phyloP scores from a whole-genome alignment of 2,113 vertebrate genomes.

The Vicugna pacos region DNA sequence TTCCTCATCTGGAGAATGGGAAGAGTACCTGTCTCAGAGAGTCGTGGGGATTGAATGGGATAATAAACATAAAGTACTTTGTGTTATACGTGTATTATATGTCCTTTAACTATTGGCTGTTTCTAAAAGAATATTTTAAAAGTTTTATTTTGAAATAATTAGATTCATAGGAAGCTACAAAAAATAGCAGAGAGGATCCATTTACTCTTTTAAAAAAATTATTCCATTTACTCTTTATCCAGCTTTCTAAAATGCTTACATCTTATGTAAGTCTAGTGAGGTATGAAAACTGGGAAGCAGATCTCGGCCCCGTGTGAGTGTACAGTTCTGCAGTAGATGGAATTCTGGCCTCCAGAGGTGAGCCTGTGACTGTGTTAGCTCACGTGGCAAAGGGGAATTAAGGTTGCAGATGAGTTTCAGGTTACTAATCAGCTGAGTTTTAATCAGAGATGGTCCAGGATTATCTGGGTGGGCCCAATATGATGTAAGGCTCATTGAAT shows the following conservation, averaged over 20 bases:
- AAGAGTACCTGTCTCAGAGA: not conserved
- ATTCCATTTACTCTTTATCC: no score
- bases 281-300: not conserved
- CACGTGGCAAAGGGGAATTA: not conserved
- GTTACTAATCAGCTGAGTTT: not conserved
- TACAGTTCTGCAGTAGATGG: not conserved
- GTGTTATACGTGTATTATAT: not conserved
- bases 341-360: not conserved
- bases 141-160: not conserved
- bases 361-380: not conserved
- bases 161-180: not conserved
- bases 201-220: no score
- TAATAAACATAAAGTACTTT: not conserved
- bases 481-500: not conserved
- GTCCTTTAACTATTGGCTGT: not conserved
- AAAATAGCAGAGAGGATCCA: not conserved
- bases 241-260: not conserved
- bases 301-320: fast-evolving
- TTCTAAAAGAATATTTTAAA: not conserved
- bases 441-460: not conserved
- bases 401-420: not conserved
- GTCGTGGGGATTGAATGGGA: not conserved
- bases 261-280: not conserved
- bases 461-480: not conserved
- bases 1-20: not conserved